These are phyloP conservation scores for Ceratina calcarata DNA, from an alignment of 1,140 invertebrate species.

Conservation along the genomic window DNA sequence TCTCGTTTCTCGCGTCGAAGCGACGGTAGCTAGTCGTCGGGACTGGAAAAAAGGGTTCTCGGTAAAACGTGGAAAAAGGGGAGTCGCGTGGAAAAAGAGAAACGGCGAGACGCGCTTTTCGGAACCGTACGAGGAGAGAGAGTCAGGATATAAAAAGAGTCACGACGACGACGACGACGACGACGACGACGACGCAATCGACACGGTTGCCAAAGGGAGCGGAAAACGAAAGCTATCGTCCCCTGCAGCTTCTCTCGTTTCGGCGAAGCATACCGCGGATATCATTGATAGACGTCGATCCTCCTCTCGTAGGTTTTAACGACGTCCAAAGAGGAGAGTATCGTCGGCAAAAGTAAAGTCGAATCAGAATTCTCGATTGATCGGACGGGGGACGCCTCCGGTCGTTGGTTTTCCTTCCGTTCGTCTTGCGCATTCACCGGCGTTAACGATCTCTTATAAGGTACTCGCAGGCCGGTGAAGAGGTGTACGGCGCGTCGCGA, in stretches of 20 bases:
- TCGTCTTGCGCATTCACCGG: constrained; percentile 35
- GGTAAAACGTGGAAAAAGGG: no score
- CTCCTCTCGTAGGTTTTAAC: no score
- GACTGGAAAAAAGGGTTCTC: no score
- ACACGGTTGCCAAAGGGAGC: constrained; percentile 52
- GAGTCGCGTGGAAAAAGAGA: background rate
- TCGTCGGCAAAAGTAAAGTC: background rate
- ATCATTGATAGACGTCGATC: no score
- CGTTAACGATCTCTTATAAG: constrained; percentile 59
- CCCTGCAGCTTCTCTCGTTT: no score
- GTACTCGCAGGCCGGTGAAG: constrained; percentile 44
- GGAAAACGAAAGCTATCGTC: constrained; percentile 42
- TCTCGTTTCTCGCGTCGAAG: no score
- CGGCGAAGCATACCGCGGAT: no score
- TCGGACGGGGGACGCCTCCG: background rate
- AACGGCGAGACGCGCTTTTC: constrained; percentile 12
- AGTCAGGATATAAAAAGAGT: constrained; percentile 33
- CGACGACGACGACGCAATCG: constrained; percentile 32
- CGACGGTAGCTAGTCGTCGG: no score
- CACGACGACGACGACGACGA: constrained; percentile 12
- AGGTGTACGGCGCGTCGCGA: constrained; percentile 31
- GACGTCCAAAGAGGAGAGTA: no score
- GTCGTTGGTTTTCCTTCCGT: constrained; percentile 9
- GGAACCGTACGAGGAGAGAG: background rate
- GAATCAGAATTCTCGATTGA: constrained; percentile 17